phyloP scores from a whole-genome alignment of 2,888 invertebrate genomes.

The Candidula unifasciata region DNA sequence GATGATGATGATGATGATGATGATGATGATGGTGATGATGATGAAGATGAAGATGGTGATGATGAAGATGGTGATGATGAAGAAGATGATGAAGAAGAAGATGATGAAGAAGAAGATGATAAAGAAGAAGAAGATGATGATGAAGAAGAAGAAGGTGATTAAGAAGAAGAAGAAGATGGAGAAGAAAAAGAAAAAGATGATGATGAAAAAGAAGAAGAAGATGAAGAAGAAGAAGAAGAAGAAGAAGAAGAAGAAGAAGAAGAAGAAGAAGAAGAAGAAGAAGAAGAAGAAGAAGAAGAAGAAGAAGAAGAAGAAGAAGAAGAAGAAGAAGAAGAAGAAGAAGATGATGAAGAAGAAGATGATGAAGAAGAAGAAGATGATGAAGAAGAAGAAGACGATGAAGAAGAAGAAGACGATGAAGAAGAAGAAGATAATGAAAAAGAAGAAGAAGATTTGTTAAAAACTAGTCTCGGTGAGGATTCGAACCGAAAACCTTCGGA shows the following conservation, averaged over 20 bases:
- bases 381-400: no score
- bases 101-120: background rate
- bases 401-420: no score
- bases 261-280: constrained; percentile 23
- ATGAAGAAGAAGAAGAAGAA: constrained; percentile 31
- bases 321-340: background rate
- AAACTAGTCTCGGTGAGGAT: no score
- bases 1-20: constrained; percentile 27
- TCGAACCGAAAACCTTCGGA: background rate
- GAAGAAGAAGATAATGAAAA: background rate
- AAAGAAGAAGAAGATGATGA: background rate
- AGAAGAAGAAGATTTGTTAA: no score
- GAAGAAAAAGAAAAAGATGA: no score
- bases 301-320: constrained; percentile 37
- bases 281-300: constrained; percentile 2
- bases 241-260: constrained; percentile 38
- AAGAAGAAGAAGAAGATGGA: no score
- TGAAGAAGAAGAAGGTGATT: background rate
- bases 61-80: constrained; percentile 12
- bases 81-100: background rate
- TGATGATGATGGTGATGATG: constrained; percentile 2
- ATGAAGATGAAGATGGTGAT: constrained; percentile 25
- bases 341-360: constrained; percentile 43
- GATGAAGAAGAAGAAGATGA: background rate
- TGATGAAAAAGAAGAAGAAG: constrained; percentile 1